These are phyloP conservation scores for Seriola dumerili DNA, from an alignment of 2,113 vertebrate genomes.

Conservation along the genomic window DNA sequence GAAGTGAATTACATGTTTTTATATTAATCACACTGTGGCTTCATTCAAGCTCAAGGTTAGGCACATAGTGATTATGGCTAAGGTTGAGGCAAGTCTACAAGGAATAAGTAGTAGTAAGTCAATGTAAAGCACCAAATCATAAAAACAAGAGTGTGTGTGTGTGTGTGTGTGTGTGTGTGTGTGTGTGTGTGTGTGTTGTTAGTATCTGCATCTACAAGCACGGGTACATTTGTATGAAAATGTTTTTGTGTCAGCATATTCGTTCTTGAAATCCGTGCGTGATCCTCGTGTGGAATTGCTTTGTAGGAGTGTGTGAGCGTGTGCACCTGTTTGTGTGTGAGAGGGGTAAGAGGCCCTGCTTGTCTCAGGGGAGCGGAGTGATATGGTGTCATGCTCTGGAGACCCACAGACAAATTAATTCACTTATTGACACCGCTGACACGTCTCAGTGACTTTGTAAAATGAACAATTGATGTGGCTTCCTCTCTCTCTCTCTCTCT, in stretches of 20 bases:
- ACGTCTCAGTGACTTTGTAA: constrained; percentile 91
- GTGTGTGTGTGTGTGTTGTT: constrained; percentile 8
- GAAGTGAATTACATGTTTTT: not conserved
- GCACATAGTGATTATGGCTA: not conserved
- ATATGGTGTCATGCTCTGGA: constrained; percentile 83
- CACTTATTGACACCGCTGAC: constrained; percentile 90
- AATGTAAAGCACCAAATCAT: not conserved
- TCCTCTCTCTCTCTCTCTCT: constrained; percentile 51
- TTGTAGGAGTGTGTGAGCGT: constrained; percentile 31
- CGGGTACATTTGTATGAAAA: constrained; percentile 41
- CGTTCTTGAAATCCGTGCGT: constrained; percentile 27
- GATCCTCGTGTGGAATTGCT: constrained; percentile 39
- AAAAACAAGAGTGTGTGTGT: not conserved
- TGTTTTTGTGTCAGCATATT: constrained; percentile 36
- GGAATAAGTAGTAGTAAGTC: not conserved
- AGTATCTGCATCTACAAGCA: constrained; percentile 8
- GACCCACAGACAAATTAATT: constrained; percentile 88
- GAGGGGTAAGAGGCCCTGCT: constrained; percentile 70
- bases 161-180: not conserved
- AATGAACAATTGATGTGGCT: constrained; percentile 95
- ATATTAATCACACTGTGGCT: not conserved
- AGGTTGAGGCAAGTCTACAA: not conserved
- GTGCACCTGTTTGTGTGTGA: constrained; percentile 16
- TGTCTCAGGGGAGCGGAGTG: constrained; percentile 69
- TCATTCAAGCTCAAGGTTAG: not conserved